Base-by-base conservation (phyloP, 2,113 vertebrate genomes). In the Trochalopteron elliotii region DNA sequence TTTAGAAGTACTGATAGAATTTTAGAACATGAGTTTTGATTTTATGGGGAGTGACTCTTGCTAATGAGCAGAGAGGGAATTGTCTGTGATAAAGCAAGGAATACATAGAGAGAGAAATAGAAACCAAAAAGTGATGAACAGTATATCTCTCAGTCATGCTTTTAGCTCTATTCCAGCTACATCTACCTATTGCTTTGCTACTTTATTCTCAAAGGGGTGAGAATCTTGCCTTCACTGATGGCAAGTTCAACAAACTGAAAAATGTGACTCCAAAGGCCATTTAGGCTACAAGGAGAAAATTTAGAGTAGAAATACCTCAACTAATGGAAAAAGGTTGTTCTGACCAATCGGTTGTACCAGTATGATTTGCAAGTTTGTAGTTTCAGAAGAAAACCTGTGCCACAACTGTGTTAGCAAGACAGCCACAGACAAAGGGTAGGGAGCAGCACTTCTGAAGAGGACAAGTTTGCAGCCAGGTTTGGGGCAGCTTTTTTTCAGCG, bases 301-400 rank as follows among this genome's bases (percentile, higher is more conserved):
- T 21, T 20, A 50, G 15, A 10, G 9, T 21, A 44, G 30, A 82
- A 87, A 67, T n/a, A 69, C 6, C 7, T 13, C 33, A 67, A 3
- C 3, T 55, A 76, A 57, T 42, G 35, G 68, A 35, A 72, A 65
- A 53, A 59, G 3, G 2, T 53, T 44, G 7, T 37, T 83, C 82
- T 40, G 70, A 35, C 4, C 19, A 25, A 15, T 27, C 0, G 0
- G 17, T 56, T 21, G 5, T 33, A 27, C 3, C 9, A 27, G 17
- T 47, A 24, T 28, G 31, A 60, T 77, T 56, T 69, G 11, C 12
- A 59, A 27, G 39, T 39, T 27, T 63, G 13, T 61, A 7, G 15
- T 68, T 88, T 47, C 23, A 47, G 15, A 75, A 47, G 42, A 90
- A 87, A 67, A n/a, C 4, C 16, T 0, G 0, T 39, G n/a, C 15